Conservation (phyloP, 1,140 invertebrate genomes). For the Trichogramma pretiosum region DNA sequence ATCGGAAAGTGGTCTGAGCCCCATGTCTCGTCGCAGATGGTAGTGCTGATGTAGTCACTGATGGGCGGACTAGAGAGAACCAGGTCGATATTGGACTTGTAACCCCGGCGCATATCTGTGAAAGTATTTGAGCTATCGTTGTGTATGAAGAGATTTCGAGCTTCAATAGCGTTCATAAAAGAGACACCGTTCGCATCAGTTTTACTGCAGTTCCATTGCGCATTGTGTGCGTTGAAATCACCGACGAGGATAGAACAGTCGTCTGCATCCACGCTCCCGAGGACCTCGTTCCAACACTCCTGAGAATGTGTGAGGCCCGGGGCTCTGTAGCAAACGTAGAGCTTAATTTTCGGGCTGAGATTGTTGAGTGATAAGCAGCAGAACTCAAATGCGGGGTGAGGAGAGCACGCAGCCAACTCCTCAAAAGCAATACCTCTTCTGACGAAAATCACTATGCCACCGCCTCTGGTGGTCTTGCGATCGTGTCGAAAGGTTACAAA, state of each 20-base stretch:
- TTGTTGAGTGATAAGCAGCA: not conserved
- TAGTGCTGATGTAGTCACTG: not conserved
- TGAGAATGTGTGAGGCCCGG: not conserved
- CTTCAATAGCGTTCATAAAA: not conserved
- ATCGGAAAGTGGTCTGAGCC: conserved; percentile 5
- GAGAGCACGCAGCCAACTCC: not conserved
- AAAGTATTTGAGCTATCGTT: not conserved
- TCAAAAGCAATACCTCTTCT: not conserved
- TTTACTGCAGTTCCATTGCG: not conserved
- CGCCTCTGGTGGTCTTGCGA: not conserved
- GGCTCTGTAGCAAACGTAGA: not conserved
- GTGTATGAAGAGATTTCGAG: not conserved
- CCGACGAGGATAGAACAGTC: not conserved
- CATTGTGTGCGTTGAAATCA: too few species aligned
- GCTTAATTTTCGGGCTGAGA: not conserved
- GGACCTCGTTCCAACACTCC: not conserved
- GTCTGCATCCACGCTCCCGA: not conserved
- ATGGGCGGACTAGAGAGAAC: not conserved
- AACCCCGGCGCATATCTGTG: not conserved
- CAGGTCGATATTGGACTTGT: not conserved
- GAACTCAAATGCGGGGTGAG: not conserved
- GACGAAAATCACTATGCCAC: not conserved
- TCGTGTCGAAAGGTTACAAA: not conserved
- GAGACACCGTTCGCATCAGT: too few species aligned
- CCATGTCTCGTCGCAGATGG: not conserved